Percentiles rank a stretch among this genome's conserved stretches.
Evolutionary conservation across 2,113 vertebrate species (phyloP).

Genomic region (Larimichthys polyactis): DNA sequence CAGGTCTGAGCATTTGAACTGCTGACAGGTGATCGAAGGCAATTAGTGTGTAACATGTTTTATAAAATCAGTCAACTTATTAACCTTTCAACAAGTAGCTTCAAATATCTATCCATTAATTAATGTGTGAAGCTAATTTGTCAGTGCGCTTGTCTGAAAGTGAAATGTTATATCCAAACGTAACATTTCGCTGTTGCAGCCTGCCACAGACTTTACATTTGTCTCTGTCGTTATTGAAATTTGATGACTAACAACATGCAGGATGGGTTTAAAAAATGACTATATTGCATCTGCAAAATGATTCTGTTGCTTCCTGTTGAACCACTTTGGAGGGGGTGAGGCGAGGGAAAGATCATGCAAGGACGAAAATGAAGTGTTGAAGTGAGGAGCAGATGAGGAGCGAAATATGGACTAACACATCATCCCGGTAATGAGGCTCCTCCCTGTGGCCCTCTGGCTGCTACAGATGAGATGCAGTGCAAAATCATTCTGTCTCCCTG

Average conservation of each 20-base stretch:
- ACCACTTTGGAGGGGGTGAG: not conserved
- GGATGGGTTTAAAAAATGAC: not conserved
- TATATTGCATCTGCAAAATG: constrained; percentile 5
- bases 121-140: not conserved
- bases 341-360: constrained; percentile 6
- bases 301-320: constrained; percentile 14
- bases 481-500: not conserved
- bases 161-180: not conserved
- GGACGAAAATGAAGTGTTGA: constrained; percentile 10
- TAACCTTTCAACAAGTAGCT: constrained; percentile 16
- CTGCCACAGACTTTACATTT: not conserved
- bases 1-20: not conserved
- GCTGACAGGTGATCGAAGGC: constrained; percentile 2
- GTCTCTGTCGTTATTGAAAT: not conserved
- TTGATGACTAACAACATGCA: not conserved
- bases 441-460: constrained; percentile 35
- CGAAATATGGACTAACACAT: constrained; percentile 27
- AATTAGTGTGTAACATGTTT: constrained; percentile 8
- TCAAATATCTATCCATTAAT: constrained; percentile 39
- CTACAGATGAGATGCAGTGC: constrained; percentile 6
- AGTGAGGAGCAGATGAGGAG: constrained; percentile 4
- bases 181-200: not conserved
- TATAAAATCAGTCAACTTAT: constrained; percentile 36
- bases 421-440: constrained; percentile 44
- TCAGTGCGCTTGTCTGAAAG: not conserved